A percentile compares a stretch with the other conserved stretches of the same genome.
Evolutionary conservation across 2,888 invertebrate genomes (phyloP).

Genomic region (Temnothorax rugatulus): DNA sequence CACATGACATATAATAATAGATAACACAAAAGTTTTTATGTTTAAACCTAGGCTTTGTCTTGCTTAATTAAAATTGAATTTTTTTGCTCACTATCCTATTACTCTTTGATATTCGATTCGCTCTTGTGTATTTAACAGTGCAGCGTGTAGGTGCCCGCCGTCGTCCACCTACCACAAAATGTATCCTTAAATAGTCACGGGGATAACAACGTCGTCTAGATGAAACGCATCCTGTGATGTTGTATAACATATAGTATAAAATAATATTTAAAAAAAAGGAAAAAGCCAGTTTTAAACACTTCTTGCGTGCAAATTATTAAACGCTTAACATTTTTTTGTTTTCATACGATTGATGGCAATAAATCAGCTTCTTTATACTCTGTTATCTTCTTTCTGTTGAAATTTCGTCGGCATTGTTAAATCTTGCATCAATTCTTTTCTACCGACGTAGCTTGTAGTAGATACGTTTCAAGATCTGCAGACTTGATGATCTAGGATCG

Average conservation of each 20-base stretch:
- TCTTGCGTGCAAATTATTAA: neutral
- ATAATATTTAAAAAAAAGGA: neutral
- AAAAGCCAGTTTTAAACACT: neutral
- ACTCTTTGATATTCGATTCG: neutral
- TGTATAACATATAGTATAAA: conserved; percentile 57
- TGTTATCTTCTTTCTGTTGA: neutral
- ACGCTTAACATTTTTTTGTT: neutral
- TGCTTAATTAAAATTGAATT: neutral
- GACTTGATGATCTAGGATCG: conserved; percentile 72
- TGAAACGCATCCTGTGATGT: neutral
- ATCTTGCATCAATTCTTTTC: neutral
- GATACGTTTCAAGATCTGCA: neutral
- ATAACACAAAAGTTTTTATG: neutral
- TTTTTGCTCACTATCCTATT: neutral
- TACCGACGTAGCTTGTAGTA: neutral
- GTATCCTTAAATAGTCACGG: conserved; percentile 7
- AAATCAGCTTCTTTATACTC: neutral
- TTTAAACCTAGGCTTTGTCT: neutral
- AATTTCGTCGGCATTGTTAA: neutral
- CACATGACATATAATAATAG: neutral
- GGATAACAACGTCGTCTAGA: conserved; percentile 47
- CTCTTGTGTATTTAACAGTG: conserved; percentile 4
- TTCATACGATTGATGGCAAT: neutral
- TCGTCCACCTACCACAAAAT: conserved; percentile 36
- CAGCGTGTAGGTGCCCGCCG: conserved; percentile 3